Base-by-base conservation (phyloP, 2,888 invertebrate genomes). In the Spialia ferax region DNA sequence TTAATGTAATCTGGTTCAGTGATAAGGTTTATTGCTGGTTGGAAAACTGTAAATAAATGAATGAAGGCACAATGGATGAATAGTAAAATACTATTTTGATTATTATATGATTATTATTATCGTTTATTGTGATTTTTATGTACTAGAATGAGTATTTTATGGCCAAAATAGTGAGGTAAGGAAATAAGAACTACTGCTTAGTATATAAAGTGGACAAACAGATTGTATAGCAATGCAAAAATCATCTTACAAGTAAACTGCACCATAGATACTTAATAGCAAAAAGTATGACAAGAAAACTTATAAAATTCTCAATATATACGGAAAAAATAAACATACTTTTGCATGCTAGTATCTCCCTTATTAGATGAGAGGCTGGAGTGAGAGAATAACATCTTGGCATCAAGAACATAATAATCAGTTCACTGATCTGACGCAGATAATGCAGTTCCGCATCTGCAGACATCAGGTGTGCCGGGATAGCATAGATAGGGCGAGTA, bases 1-100 rank as follows among this genome's bases (percentile, higher is more conserved):
- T 98, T 98, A 77, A 98, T 97, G 83, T 97, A 98, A 90, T 98
- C 98, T 6, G 98, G 98, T 82, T 98, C 97, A 7, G 98, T 98
- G 52, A 98, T 87, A 79, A 96, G 94, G 81, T 98, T 96, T 77
- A 98, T 96, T 69, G 97, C 95, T 63, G 97, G 97, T 84, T 97
- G 96, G 69, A 98, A 92, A 71, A 97, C 97, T 97, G 79, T 67
- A 94, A 94, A 71, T 13, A 42, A 13, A 38, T 11, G 18, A 55
- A 20, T 45, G 29, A 55, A n/a, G n/a, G n/a, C n/a, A n/a, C n/a
- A n/a, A n/a, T n/a, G n/a, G n/a, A n/a, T n/a, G n/a, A n/a, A n/a
- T n/a, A n/a, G n/a, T n/a, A n/a, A n/a, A n/a, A n/a, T n/a, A n/a
- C n/a, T n/a, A n/a, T n/a, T n/a, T n/a, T n/a, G n/a, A n/a, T n/a